phyloP scores from a whole-genome alignment of 1,140 invertebrate species.

The Drosophila cardini region DNA sequence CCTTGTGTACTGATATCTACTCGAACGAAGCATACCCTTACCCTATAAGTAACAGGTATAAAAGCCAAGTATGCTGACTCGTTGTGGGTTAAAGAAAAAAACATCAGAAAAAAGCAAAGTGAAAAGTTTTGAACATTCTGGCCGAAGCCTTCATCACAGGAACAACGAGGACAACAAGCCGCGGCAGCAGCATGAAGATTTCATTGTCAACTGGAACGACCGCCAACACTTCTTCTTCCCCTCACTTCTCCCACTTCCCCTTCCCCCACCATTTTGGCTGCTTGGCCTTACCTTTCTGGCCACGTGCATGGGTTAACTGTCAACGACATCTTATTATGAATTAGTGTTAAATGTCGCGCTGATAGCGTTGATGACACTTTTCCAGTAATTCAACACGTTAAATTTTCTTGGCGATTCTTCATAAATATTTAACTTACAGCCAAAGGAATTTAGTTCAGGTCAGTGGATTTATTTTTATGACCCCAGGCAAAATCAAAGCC shows the following conservation, averaged over 20 bases:
- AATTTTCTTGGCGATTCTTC: constrained; percentile 56
- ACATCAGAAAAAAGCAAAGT: constrained; percentile 33
- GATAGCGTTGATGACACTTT: constrained; percentile 76
- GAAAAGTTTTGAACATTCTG: constrained; percentile 46
- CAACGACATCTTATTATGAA: constrained; percentile 83
- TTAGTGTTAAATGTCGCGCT: constrained; percentile 81
- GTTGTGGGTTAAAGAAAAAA: constrained; percentile 35
- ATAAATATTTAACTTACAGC: constrained; percentile 68
- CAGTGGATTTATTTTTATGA: constrained; percentile 81
- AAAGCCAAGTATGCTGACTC: constrained; percentile 20
- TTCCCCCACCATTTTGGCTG: neutral
- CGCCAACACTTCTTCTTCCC: neutral
- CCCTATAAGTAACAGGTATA: neutral
- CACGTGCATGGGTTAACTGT: constrained; percentile 77
- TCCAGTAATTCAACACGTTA: constrained; percentile 69
- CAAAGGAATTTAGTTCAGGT: constrained; percentile 25
- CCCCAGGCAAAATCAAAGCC: constrained; percentile 58
- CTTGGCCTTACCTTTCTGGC: constrained; percentile 22
- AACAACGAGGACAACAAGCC: constrained; percentile 24
- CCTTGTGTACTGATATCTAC: too few relatives aligned
- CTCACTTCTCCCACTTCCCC: neutral
- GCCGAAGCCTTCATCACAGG: constrained; percentile 61
- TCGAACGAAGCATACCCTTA: too few relatives aligned
- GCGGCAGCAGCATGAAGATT: constrained; percentile 57
- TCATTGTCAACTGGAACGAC: constrained; percentile 65